Conservation (phyloP, 2,888 invertebrate species). For the Choreutis nemorana region DNA sequence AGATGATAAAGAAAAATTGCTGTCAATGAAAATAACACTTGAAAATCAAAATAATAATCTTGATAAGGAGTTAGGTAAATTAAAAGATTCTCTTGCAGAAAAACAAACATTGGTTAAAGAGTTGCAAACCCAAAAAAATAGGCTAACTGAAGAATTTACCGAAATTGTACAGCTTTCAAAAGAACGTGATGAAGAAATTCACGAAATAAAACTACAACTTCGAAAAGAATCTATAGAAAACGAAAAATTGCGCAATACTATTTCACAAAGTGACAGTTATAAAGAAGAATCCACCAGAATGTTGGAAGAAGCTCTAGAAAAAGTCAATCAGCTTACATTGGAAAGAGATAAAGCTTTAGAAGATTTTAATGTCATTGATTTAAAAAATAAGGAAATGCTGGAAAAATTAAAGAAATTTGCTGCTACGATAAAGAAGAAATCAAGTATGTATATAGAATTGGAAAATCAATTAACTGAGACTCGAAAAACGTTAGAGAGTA, state of each 20-base stretch:
- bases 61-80: constrained; percentile 39
- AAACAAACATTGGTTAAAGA: constrained; percentile 52
- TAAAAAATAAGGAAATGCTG: constrained; percentile 72
- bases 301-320: constrained; percentile 44
- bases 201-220: constrained; percentile 57
- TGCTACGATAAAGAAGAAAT: constrained; percentile 77
- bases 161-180: constrained; percentile 51
- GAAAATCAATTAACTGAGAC: constrained; percentile 57
- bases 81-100: constrained; percentile 48
- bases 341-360: constrained; percentile 48
- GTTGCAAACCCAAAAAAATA: constrained; percentile 50
- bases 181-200: constrained; percentile 64
- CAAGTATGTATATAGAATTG: constrained; percentile 69
- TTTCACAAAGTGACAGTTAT: constrained; percentile 60
- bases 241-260: constrained; percentile 67
- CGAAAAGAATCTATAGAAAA: constrained; percentile 69
- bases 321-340: constrained; percentile 35
- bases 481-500: constrained; percentile 33
- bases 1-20: constrained; percentile 46
- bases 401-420: constrained; percentile 84
- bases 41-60: constrained; percentile 33
- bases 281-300: constrained; percentile 51
- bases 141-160: constrained; percentile 53
- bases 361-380: constrained; percentile 49
- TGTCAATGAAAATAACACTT: constrained; percentile 31